phyloP scores from a whole-genome alignment of 2,888 invertebrate species.

The Sthenelais limicola region DNA sequence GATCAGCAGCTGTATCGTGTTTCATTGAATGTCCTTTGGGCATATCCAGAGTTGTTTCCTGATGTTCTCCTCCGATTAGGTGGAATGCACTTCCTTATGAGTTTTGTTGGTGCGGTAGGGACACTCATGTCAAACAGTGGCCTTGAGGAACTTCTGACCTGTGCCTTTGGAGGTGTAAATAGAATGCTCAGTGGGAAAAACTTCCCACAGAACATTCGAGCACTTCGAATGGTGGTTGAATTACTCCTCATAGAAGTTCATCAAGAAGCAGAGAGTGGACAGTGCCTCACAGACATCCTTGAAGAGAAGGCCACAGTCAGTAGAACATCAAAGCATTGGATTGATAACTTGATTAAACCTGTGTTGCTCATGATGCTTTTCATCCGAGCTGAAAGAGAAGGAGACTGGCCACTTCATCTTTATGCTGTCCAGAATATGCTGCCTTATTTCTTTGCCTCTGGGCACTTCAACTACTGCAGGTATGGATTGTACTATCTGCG shows the following conservation, averaged over 20 bases:
- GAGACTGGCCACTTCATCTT: slow-evolving; percentile 51
- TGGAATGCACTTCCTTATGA: slow-evolving; percentile 25
- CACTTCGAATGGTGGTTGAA: background rate
- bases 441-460: slow-evolving; percentile 53
- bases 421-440: slow-evolving; percentile 49
- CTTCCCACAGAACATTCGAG: slow-evolving; percentile 22
- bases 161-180: background rate
- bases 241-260: background rate
- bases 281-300: background rate
- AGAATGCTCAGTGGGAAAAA: slow-evolving; percentile 17
- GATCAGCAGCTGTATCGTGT: slow-evolving; percentile 3
- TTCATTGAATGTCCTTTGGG: background rate
- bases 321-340: slow-evolving; percentile 45
- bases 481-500: slow-evolving; percentile 54
- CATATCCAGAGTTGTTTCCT: background rate
- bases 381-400: slow-evolving; percentile 52
- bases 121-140: slow-evolving; percentile 11
- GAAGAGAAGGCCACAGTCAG: background rate
- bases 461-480: slow-evolving; percentile 51
- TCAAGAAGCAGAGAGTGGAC: background rate
- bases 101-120: background rate
- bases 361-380: slow-evolving; percentile 51
- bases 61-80: background rate
- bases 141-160: background rate
- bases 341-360: slow-evolving; percentile 48